These are phyloP conservation scores for Lithophane leautieri DNA, from an alignment of 2,888 invertebrate species.

Conservation along the genomic window DNA sequence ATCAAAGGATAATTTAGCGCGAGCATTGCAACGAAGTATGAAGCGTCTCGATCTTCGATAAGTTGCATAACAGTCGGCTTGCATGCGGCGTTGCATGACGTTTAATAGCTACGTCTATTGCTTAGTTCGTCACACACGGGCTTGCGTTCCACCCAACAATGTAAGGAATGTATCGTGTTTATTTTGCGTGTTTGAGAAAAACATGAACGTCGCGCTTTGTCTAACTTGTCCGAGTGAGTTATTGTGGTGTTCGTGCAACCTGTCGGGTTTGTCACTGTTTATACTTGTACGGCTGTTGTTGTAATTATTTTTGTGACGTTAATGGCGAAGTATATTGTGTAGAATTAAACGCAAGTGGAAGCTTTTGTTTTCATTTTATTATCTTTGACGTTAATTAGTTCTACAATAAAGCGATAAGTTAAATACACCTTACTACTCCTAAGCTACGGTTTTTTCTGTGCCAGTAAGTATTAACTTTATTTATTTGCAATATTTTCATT, in stretches of 20 bases:
- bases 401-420: conserved; percentile 5
- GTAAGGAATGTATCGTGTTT: conserved; percentile 51
- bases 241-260: conserved; percentile 39
- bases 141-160: conserved; percentile 37
- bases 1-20: conserved; percentile 73
- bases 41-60: conserved; percentile 80
- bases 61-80: conserved; percentile 76
- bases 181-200: conserved; percentile 58
- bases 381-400: conserved; percentile 42
- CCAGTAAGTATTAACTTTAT: background rate
- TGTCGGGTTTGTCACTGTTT: conserved; percentile 42
- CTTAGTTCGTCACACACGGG: conserved; percentile 67
- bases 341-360: conserved; percentile 7
- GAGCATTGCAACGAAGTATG: conserved; percentile 68
- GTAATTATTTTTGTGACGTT: conserved; percentile 52
- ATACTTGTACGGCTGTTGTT: conserved; percentile 20
- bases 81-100: conserved; percentile 82
- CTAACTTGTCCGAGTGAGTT: conserved; percentile 51
- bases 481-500: background rate
- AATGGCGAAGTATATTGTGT: conserved; percentile 38
- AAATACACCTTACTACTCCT: background rate
- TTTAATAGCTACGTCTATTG: conserved; percentile 78
- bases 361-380: conserved; percentile 9
- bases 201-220: conserved; percentile 55
- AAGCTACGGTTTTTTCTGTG: background rate